Evolutionary conservation across 2,888 invertebrate genomes (phyloP).

Genomic region (Pristionchus mayeri): DNA sequence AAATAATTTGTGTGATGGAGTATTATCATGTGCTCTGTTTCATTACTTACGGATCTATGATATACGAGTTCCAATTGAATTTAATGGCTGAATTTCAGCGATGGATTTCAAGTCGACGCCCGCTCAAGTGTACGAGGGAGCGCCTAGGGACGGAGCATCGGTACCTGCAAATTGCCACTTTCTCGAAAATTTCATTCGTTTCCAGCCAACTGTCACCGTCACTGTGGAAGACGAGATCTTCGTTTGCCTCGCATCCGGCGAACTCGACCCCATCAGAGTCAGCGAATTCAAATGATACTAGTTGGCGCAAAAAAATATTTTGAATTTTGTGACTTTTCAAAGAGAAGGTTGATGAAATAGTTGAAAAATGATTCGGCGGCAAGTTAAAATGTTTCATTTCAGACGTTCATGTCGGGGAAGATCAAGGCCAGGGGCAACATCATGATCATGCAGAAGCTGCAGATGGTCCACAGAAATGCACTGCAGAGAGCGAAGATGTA

Average conservation of each 20-base stretch:
- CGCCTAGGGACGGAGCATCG: constrained; percentile 82
- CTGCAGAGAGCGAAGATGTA: constrained; percentile 46
- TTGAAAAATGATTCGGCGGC: not conserved
- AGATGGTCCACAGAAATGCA: constrained; percentile 24
- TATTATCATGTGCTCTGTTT: too few species aligned
- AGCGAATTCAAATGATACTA: not conserved
- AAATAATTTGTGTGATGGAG: too few species aligned
- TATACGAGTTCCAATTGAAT: not conserved
- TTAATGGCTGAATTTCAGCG: constrained; percentile 51
- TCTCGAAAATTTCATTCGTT: not conserved
- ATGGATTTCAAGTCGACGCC: constrained; percentile 85
- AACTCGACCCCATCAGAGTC: constrained; percentile 74
- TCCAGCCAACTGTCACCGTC: constrained; percentile 83
- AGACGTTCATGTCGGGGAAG: constrained; percentile 51
- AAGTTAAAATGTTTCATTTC: not conserved
- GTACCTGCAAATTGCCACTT: not conserved
- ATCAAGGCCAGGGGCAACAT: constrained; percentile 53
- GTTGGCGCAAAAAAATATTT: not conserved
- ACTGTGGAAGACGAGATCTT: constrained; percentile 87
- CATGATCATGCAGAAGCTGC: constrained; percentile 51
- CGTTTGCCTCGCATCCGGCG: constrained; percentile 82
- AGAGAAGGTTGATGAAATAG: not conserved
- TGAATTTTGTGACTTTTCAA: not conserved
- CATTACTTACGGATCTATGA: not conserved
- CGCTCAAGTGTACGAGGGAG: constrained; percentile 85